Base-by-base conservation (phyloP, 2,888 invertebrate species). In the Diaphora mendica region DNA sequence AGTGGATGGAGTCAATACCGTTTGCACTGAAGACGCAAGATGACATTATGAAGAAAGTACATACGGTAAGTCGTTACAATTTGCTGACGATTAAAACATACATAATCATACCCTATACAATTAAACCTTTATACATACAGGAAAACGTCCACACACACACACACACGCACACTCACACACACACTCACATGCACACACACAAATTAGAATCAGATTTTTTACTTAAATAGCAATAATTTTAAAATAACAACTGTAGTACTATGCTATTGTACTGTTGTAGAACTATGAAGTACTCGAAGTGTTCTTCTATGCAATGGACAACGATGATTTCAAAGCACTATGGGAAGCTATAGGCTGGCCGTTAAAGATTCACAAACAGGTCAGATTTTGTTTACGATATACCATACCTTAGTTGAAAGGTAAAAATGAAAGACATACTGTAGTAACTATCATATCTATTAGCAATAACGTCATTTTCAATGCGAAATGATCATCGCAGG, bases 311-410 rank as follows among this genome's bases (percentile, higher is more conserved):
- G 96, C 97, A 72, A 89, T 99, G 26, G 96, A 97, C 8, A 97
- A 97, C 84, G 97, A 98, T 51, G 98, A 98, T 86, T 98, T 98
- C 85, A 96, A 96, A 74, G 96, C 97, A 68, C 97, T 98, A 86
- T 99, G 97, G 97, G 97, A 97, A 85, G 97, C 97, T 0, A 96
- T 98, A 20, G 97, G 97, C 0, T 98, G 97, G 97, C 98, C 98
- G 0, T 91, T 96, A 71, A 96, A 96, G 85, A 97, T 98, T 20
- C 91, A 96, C 11, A 93, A 95, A 72, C 96, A 96, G 93, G 96
- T 95, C 75, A 70, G 42, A 62, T 62, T 30, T 62, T 26, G 4
- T 11, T 59, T n/a, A 59, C 4, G 59, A 15, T 26, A 59, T 59
- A 26, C 26, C 26, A 26, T 15, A 55, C 55, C 0, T 11, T 9